Percentiles rank a stretch among this genome's conserved stretches.
These are phyloP conservation scores for Python bivittatus DNA, from an alignment of 2,113 vertebrate species.

Conservation along the genomic window DNA sequence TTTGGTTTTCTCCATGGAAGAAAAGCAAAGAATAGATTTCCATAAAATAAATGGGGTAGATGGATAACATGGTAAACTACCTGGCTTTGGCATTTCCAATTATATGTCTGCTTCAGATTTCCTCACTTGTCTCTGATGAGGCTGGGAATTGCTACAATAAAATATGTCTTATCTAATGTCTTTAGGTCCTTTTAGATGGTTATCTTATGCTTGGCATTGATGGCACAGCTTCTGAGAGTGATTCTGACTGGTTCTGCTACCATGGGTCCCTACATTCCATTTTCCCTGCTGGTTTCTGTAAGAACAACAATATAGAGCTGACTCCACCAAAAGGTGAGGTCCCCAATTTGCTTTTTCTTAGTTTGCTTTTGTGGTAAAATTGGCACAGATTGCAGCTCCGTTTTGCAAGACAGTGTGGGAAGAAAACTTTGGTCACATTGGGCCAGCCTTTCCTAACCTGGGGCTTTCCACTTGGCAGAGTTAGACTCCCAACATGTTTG, in stretches of 20 bases:
- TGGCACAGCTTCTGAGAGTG: constrained; percentile 74
- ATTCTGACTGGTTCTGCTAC: constrained; percentile 93
- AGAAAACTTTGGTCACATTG: not conserved
- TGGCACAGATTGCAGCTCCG: not conserved
- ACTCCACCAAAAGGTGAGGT: constrained; percentile 84
- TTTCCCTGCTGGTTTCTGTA: constrained; percentile 87
- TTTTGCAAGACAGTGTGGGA: not conserved
- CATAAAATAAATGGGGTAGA: not conserved
- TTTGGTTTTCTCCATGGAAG: not conserved
- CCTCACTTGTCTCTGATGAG: not conserved
- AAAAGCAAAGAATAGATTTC: not conserved
- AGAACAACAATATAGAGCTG: constrained; percentile 85
- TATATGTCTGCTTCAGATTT: not conserved
- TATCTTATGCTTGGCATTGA: constrained; percentile 95
- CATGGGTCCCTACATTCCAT: constrained; percentile 91
- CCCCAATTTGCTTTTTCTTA: not conserved
- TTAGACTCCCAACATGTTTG: not conserved
- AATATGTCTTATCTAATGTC: not conserved
- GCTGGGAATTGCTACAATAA: not conserved
- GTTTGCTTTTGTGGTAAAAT: not conserved
- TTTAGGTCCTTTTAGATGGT: constrained; percentile 89
- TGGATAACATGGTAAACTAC: not conserved
- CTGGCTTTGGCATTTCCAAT: not conserved
- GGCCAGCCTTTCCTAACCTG: not conserved
- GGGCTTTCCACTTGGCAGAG: not conserved